Evolutionary conservation across 2,113 vertebrate species (phyloP).

Genomic region (Thamnaconus septentrionalis): DNA sequence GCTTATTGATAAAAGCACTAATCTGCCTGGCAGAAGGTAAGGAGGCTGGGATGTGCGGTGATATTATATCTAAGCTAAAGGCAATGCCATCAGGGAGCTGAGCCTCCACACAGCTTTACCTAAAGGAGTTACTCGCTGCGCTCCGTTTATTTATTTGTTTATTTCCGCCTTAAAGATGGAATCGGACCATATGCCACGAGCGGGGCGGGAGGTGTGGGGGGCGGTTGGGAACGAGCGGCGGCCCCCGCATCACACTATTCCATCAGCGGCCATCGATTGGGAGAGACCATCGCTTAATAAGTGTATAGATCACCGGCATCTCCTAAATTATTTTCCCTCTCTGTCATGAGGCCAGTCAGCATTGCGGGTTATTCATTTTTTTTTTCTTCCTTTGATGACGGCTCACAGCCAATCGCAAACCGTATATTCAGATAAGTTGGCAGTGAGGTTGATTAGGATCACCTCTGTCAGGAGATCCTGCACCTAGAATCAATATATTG

Average conservation of each 20-base stretch:
- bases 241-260: slow-evolving; percentile 59
- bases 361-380: slow-evolving; percentile 48
- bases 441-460: slow-evolving; percentile 32
- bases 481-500: slow-evolving; percentile 30
- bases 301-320: slow-evolving; percentile 53
- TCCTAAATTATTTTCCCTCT: slow-evolving; percentile 60
- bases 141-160: slow-evolving; percentile 28
- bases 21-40: slow-evolving; percentile 82
- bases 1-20: slow-evolving; percentile 84
- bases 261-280: slow-evolving; percentile 57
- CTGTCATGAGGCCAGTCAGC: slow-evolving; percentile 56
- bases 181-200: slow-evolving; percentile 48
- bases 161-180: slow-evolving; percentile 35
- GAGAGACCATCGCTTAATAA: slow-evolving; percentile 54
- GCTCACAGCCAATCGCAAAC: slow-evolving; percentile 27
- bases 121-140: slow-evolving; percentile 61
- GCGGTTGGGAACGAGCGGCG: slow-evolving; percentile 4
- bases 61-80: slow-evolving; percentile 80
- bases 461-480: slow-evolving; percentile 1
- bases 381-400: slow-evolving; percentile 51
- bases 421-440: slow-evolving; percentile 29
- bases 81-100: slow-evolving; percentile 73
- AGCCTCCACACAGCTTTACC: slow-evolving; percentile 72
- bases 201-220: not conserved
- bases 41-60: slow-evolving; percentile 72